Evolutionary conservation across 2,888 invertebrate species (phyloP).

Genomic region (Epirrita christyi): DNA sequence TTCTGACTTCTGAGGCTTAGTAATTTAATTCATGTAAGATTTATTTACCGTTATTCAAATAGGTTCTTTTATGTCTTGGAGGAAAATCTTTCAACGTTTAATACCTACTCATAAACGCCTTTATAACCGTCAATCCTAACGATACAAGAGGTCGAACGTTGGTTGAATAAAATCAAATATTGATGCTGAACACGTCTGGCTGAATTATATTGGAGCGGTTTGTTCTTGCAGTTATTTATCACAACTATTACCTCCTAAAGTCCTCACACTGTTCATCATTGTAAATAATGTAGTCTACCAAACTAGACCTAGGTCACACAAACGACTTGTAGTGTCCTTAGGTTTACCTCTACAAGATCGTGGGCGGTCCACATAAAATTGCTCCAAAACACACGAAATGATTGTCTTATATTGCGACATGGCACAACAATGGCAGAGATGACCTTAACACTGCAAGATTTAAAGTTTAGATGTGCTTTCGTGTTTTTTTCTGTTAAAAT

Average conservation of each 20-base stretch:
- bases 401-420: conserved; percentile 74
- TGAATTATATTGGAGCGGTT: conserved; percentile 18
- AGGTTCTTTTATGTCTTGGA: conserved; percentile 7
- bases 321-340: conserved; percentile 27
- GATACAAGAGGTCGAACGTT: conserved; percentile 42
- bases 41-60: conserved; percentile 67
- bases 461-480: too few relatives aligned
- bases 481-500: conserved; percentile 10
- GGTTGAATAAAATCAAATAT: conserved; percentile 46
- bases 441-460: conserved; percentile 69
- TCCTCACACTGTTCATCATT: neutral
- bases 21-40: conserved; percentile 54
- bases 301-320: conserved; percentile 28
- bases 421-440: conserved; percentile 75
- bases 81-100: conserved; percentile 17
- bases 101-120: too few relatives aligned
- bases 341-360: conserved; percentile 42
- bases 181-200: conserved; percentile 25
- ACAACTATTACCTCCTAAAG: neutral
- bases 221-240: neutral
- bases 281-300: neutral
- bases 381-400: conserved; percentile 76
- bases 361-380: conserved; percentile 69
- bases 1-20: conserved; percentile 47
- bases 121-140: conserved; percentile 14